Evolutionary conservation across 2,113 vertebrate species (phyloP), one percentile per base, ranked within the genome.

Genomic region (Lota lota): DNA sequence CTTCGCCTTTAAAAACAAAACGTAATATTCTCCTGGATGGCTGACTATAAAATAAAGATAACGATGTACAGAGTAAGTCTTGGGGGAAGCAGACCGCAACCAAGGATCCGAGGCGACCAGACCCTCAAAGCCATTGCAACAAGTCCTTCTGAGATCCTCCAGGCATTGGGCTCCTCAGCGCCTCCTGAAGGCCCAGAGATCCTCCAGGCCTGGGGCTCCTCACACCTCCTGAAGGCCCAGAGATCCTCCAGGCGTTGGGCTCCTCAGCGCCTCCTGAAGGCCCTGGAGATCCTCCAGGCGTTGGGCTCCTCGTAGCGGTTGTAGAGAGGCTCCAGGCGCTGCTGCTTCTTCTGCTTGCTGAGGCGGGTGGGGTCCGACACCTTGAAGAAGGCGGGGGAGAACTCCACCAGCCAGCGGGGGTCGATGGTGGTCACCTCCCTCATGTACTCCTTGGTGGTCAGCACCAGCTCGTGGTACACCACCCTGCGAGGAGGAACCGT

Each of bases 361-460:
- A 99, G 93, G 59, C 97, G 96, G 1, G 96, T 99, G 0, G 97
- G 97, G 61, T 99, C 97, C 0, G 97, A 98, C 70, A 99, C 97
- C 83, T 99, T 99, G 89, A 99, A 99, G 92, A 99, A 99, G 64
- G 97, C 97, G 0, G 97, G 97, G 0, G 97, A 89, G 40, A 99
- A 99, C 73, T 99, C 97, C 68, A 99, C 97, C 71, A 99, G 93
- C 97, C 97, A 99, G 71, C 96, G 94, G 0, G 97, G 96, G 70
- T 99, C 97, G 0, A 99, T 99, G 64, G 97, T 99, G 0, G 97
- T 99, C 84, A 99, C 97, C 72, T 99, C 97, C 0, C 97, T 90
- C 97, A 99, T 99, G 78, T 99, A 99, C 12, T 99, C 97, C 83
- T 99, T 99, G 16, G 97, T 99, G 71, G 97, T 99, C 75, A 99